phyloP scores from a whole-genome alignment of 2,797 vertebrate species.

The Dendrocincla fuliginosa region DNA sequence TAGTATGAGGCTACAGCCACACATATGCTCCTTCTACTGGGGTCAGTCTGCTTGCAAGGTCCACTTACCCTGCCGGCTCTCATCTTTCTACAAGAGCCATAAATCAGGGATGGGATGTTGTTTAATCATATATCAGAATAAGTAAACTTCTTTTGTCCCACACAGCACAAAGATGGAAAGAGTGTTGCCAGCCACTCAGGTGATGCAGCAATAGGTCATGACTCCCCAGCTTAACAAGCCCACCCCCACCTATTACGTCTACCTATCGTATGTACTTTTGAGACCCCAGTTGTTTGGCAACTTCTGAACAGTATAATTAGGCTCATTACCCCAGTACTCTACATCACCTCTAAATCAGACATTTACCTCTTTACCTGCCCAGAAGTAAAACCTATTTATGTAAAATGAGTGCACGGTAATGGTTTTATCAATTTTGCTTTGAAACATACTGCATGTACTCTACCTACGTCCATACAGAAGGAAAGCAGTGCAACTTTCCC shows the following conservation, averaged over 20 bases:
- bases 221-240: background rate
- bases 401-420: background rate
- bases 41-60: background rate
- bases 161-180: background rate
- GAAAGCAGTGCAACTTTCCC: background rate
- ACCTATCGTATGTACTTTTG: rapidly evolving
- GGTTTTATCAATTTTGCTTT: background rate
- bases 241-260: no score
- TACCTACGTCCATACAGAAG: background rate
- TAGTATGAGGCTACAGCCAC: background rate
- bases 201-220: background rate
- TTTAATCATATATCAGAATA: background rate
- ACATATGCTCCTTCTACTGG: rapidly evolving
- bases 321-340: background rate
- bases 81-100: background rate
- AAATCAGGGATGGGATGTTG: background rate
- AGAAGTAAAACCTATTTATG: background rate
- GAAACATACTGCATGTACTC: background rate
- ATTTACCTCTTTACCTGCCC: background rate
- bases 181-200: rapidly evolving
- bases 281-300: background rate
- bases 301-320: background rate
- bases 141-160: background rate
- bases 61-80: background rate
- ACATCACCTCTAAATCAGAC: background rate